These are phyloP conservation scores for Tor tambroides DNA, from an alignment of 2,113 vertebrate species.

Conservation along the genomic window DNA sequence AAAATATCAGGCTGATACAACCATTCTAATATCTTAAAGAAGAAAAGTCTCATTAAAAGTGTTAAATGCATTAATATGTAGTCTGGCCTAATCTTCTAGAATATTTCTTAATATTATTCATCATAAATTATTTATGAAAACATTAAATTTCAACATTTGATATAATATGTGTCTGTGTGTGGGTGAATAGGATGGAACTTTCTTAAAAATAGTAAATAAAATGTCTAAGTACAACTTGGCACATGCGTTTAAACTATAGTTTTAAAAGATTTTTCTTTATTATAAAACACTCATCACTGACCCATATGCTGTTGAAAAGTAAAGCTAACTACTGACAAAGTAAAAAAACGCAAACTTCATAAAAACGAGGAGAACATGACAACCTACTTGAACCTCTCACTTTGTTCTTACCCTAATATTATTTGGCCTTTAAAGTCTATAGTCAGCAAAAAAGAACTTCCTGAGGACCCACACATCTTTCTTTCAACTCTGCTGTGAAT, in stretches of 20 bases:
- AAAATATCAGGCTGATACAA: background rate
- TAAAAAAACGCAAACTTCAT: constrained; percentile 14
- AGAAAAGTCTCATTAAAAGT: too few relatives aligned
- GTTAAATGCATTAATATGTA: too few relatives aligned
- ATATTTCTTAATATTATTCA: too few relatives aligned
- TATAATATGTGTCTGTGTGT: too few relatives aligned
- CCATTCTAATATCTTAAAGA: background rate
- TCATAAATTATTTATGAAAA: too few relatives aligned
- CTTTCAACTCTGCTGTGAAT: constrained; percentile 41
- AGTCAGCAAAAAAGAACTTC: constrained; percentile 59
- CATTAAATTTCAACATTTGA: too few relatives aligned
- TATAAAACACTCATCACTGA: background rate
- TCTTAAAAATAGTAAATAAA: background rate
- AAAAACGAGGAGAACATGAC: constrained; percentile 33
- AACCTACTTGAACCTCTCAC: constrained; percentile 8
- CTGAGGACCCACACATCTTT: constrained; percentile 35
- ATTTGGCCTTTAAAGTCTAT: constrained; percentile 50
- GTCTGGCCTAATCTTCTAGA: too few relatives aligned
- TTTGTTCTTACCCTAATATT: constrained; percentile 40
- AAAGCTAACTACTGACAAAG: background rate
- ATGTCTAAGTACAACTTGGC: background rate
- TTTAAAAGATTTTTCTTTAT: background rate
- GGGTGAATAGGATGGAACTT: background rate
- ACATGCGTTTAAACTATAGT: background rate
- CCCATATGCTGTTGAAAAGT: background rate